phyloP scores from a whole-genome alignment of 2,888 invertebrate genomes.

The Thymelicus lineola region DNA sequence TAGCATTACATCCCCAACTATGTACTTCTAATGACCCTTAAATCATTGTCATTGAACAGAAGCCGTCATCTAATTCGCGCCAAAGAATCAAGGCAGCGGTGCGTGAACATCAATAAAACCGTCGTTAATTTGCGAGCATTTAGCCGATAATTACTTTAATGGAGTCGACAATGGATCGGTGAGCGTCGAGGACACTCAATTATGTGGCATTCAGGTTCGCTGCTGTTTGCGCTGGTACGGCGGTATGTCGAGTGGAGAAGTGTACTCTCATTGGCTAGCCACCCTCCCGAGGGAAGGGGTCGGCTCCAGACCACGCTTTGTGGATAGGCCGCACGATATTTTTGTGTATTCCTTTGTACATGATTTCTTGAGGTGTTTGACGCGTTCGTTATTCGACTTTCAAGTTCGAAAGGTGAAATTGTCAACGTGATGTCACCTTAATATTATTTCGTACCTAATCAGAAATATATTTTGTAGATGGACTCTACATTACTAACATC shows the following conservation, averaged over 20 bases:
- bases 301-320: constrained; percentile 53
- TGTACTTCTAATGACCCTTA: constrained; percentile 3
- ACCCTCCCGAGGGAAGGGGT: constrained; percentile 43
- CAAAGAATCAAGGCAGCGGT: constrained; percentile 31
- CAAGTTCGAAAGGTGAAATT: not conserved
- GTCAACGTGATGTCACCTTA: not conserved
- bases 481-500: no score
- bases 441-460: no score
- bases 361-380: constrained; percentile 31
- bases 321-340: constrained; percentile 45
- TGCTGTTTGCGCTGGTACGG: constrained; percentile 66
- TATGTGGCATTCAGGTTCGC: constrained; percentile 74
- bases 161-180: constrained; percentile 70
- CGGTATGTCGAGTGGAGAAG: constrained; percentile 50
- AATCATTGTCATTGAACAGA: constrained; percentile 14
- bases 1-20: not conserved
- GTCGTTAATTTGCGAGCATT: constrained; percentile 72
- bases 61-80: constrained; percentile 23
- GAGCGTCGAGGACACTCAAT: constrained; percentile 60
- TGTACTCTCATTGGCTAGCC: constrained; percentile 74
- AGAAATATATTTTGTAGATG: no score
- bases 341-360: constrained; percentile 38
- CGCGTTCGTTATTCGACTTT: not conserved
- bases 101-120: constrained; percentile 72
- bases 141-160: constrained; percentile 76